Base-by-base conservation (phyloP, 2,797 vertebrate species). In the Geotrypetes seraphini region DNA sequence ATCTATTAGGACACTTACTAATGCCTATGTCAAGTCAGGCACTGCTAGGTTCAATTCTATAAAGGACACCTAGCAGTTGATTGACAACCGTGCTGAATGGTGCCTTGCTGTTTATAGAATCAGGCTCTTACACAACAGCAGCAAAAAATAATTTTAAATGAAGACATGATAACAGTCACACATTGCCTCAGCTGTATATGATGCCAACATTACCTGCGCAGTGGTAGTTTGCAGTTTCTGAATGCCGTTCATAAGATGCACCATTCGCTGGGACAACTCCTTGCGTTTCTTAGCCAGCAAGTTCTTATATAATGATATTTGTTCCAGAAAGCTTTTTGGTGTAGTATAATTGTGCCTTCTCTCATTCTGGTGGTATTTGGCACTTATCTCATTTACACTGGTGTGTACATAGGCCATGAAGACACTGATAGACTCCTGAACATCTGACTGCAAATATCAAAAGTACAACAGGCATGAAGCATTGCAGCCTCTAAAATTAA, bases 321-420 rank as follows among this genome's bases (percentile, higher is more conserved):
- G 81, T 61, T 91, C 78, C 49, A 88, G 72, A 63, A 95, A 91
- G 71, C 79, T 87, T 67, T 85, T 89, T 16, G 73, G 81, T 60
- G 83, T 84, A 44, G 78, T 87, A 45, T 84, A 87, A 77, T 83
- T 86, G 63, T 81, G 66, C 47, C 62, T 60, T 62, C 68, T 87
- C 61, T 90, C 82, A 50, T 87, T 84, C 57, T 41, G 48, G 47
- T 53, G 71, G 62, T 78, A 86, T 69, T 81, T 83, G 65, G 77
- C 60, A 65, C 83, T 84, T 61, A 82, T 75, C 36, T 72, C 71
- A 52, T 80, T 90, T 59, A 88, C 78, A 35, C 72, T 85, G 57
- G 60, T 78, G 53, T 86, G 82, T 64, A 78, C 80, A 5, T 83
- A 81, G 34, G 78, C 83, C 88, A 88, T 88, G 76, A 94, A 92